Evolutionary conservation across 1,140 invertebrate species (phyloP), one percentile per base, ranked within the genome.

Genomic region (Drosophila pseudoobscura): DNA sequence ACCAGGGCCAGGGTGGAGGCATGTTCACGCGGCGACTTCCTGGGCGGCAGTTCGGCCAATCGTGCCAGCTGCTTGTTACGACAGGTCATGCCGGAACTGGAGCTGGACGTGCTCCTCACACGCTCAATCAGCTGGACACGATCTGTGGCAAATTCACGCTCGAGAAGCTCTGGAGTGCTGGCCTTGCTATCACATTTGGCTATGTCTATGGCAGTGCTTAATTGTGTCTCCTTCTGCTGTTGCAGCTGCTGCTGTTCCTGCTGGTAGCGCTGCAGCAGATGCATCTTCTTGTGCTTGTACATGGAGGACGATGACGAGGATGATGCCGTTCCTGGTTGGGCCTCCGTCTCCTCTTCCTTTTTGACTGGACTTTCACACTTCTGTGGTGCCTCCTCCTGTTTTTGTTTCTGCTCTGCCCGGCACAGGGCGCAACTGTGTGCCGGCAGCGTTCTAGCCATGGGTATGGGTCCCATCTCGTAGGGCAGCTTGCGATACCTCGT

Each of bases 21-120:
- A 80, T 97, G 96, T 89, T 96, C 96, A 29, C 96, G 92, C 0
- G 96, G 96, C 3, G 96, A 96, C 79, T 97, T 97, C n/a, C 96
- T 92, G 0, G 96, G 95, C 1, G 96, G 95, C 65, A 93, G 92
- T 54, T 94, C 92, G 2, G 57, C 88, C 57, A 55, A 91, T 68
- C 68, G 90, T 62, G 41, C 91, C 51, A 93, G 31, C 90, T 79
- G 51, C 87, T 93, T 65, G 83, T 87, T 80, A 4, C 73, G 71
- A 24, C 78, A 87, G 29, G 68, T 80, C 1, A 57, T 61, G 73
- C 64, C 89, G 75, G 78, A 75, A 44, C 70, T 85, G 35, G 73
- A 83, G 41, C 78, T 82, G 20, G 89, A 90, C 2, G 76, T 79
- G 24, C 82, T 82, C 6, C 83, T 73, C 0, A 88, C 62, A 0